Percentiles rank a stretch among this genome's conserved stretches.
Conservation (phyloP, 2,113 vertebrate species). For the Mesitornis unicolor region DNA sequence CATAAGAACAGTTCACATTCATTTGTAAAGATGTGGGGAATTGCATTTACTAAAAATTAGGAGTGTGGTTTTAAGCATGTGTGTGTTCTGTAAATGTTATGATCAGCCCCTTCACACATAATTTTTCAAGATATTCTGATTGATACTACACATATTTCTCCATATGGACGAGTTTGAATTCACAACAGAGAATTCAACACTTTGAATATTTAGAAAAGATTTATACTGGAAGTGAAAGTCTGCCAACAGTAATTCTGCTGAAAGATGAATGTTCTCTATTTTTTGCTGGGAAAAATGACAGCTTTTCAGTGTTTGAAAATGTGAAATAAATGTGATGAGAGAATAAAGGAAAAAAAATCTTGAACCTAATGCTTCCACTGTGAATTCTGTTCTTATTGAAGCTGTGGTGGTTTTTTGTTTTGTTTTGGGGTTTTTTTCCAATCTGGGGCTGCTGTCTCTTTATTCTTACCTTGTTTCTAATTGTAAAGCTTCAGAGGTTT, state of each 20-base stretch:
- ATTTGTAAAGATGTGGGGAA: neutral
- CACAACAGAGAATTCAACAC: slow-evolving; percentile 44
- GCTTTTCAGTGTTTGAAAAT: slow-evolving; percentile 33
- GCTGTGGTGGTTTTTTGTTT: neutral
- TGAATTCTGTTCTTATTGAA: neutral
- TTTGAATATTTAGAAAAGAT: slow-evolving; percentile 49
- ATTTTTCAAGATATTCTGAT: slow-evolving; percentile 58
- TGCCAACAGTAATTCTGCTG: slow-evolving; percentile 46
- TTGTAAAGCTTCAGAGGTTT: neutral
- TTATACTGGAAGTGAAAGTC: slow-evolving; percentile 36
- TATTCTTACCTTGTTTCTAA: neutral
- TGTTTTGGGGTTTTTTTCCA: neutral
- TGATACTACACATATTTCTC: slow-evolving; percentile 50
- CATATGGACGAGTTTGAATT: slow-evolving; percentile 59
- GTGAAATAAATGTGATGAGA: slow-evolving; percentile 10
- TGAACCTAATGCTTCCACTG: neutral
- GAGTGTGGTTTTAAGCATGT: slow-evolving; percentile 11
- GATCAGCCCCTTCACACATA: slow-evolving; percentile 56
- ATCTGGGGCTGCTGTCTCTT: neutral
- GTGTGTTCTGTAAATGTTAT: slow-evolving; percentile 64
- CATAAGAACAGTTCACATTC: neutral
- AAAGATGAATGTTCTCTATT: neutral
- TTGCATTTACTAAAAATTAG: slow-evolving; percentile 2
- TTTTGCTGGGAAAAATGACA: neutral
- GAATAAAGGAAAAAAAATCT: slow-evolving; percentile 6